Percentiles rank a stretch among this genome's conserved stretches.
Evolutionary conservation across 2,113 vertebrate species (phyloP).

Genomic region (Macrotis lagotis): DNA sequence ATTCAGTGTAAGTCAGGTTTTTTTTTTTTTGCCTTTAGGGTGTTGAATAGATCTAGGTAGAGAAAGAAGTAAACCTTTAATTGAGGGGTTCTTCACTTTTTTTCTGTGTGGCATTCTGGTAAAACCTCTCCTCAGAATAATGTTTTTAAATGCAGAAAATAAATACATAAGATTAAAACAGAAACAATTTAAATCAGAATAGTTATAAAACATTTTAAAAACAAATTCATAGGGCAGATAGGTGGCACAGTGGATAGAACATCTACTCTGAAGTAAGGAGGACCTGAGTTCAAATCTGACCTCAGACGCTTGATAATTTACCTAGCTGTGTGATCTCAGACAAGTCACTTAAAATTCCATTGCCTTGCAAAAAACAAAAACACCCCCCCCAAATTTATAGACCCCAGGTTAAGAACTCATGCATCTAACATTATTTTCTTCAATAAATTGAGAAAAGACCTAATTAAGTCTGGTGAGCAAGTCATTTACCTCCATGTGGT

Average conservation of each 20-base stretch:
- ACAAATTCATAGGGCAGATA: no score
- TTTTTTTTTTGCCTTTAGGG: neutral
- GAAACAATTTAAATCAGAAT: neutral
- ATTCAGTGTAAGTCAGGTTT: neutral
- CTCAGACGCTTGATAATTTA: no score
- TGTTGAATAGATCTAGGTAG: neutral
- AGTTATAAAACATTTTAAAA: neutral
- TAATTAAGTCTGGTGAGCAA: neutral
- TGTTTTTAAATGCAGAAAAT: neutral
- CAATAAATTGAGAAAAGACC: neutral
- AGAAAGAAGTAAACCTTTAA: neutral
- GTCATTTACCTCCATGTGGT: neutral
- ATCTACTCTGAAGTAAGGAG: no score
- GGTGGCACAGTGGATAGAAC: no score
- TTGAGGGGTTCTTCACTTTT: neutral
- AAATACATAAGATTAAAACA: neutral
- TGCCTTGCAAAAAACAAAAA: no score
- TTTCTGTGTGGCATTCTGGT: neutral
- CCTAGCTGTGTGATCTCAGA: no score
- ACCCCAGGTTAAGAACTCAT: neutral
- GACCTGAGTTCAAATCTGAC: no score
- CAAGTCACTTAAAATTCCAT: no score
- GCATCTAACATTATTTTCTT: neutral
- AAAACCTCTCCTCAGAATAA: neutral
- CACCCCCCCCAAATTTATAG: neutral